These are phyloP conservation scores for Glyptemys insculpta DNA, from an alignment of 2,797 vertebrate genomes.

Conservation along the genomic window DNA sequence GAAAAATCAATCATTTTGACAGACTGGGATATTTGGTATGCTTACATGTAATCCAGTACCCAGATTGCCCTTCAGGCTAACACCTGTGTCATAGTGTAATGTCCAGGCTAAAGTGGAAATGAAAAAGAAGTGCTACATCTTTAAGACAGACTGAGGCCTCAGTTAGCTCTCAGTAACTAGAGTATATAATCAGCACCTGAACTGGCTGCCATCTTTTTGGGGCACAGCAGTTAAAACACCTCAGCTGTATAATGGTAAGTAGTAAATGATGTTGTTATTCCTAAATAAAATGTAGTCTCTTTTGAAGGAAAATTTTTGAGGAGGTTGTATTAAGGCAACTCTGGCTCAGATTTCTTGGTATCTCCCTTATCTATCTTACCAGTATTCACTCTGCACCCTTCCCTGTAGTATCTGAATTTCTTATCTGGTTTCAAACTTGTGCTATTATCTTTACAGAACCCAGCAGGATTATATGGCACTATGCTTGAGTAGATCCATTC, in stretches of 20 bases:
- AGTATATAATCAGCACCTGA: fast-evolving
- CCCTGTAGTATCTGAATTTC: no score
- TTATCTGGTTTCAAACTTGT: no score
- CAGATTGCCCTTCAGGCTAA: no score
- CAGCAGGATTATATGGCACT: neutral
- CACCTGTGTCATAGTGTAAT: no score
- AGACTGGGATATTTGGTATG: neutral
- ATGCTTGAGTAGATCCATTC: neutral
- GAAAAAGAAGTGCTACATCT: no score
- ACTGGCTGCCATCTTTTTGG: neutral
- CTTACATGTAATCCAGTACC: neutral
- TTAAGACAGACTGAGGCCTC: fast-evolving
- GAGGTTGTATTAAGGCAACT: neutral
- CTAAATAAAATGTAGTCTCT: neutral
- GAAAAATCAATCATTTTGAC: neutral
- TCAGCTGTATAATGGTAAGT: neutral
- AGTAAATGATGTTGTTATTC: no score
- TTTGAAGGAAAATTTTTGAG: neutral
- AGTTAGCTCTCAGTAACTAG: neutral
- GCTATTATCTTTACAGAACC: no score
- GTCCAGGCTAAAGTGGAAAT: no score
- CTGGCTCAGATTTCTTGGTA: neutral
- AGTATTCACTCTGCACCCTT: no score
- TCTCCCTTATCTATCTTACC: neutral
- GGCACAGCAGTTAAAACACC: fast-evolving